A percentile compares a stretch with the other conserved stretches of the same genome.
phyloP scores from a whole-genome alignment of 1,140 invertebrate species.

The Polypedilum vanderplanki region DNA sequence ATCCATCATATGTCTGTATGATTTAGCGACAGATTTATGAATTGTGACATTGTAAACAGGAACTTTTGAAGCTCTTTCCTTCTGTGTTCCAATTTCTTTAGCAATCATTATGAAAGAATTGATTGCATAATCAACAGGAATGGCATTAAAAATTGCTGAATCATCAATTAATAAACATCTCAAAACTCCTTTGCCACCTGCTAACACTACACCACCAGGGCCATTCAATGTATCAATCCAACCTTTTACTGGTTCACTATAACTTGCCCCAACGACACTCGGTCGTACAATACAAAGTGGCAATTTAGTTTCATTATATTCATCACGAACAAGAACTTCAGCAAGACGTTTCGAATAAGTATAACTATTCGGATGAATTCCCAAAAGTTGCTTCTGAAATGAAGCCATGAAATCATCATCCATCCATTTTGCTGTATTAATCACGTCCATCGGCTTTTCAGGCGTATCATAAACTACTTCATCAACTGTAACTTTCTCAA shows the following conservation, averaged over 20 bases:
- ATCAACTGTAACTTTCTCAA: slow-evolving; percentile 58
- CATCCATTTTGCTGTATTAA: slow-evolving; percentile 61
- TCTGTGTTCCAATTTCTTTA: slow-evolving; percentile 54
- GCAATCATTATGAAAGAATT: slow-evolving; percentile 68
- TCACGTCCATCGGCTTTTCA: slow-evolving; percentile 61
- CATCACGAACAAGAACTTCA: slow-evolving; percentile 55
- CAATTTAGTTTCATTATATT: slow-evolving; percentile 49
- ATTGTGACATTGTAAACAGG: slow-evolving; percentile 71
- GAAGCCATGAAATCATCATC: slow-evolving; percentile 56
- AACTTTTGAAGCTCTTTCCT: slow-evolving; percentile 50
- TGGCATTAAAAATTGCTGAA: slow-evolving; percentile 59
- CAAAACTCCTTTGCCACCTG: slow-evolving; percentile 79
- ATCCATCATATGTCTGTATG: slow-evolving; percentile 64
- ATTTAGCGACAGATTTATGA: no score
- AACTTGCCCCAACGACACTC: slow-evolving; percentile 62
- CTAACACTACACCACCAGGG: slow-evolving; percentile 45
- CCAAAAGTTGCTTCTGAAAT: slow-evolving; percentile 56
- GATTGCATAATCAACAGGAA: slow-evolving; percentile 81
- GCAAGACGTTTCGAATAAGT: slow-evolving; percentile 67
- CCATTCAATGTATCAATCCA: slow-evolving; percentile 86
- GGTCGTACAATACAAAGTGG: slow-evolving; percentile 59
- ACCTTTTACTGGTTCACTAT: slow-evolving; percentile 51
- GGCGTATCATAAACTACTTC: slow-evolving; percentile 59
- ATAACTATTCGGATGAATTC: slow-evolving; percentile 68
- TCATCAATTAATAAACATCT: slow-evolving; percentile 72